Conservation (phyloP, 2,797 vertebrate genomes). For the Eurystomus glaucurus region DNA sequence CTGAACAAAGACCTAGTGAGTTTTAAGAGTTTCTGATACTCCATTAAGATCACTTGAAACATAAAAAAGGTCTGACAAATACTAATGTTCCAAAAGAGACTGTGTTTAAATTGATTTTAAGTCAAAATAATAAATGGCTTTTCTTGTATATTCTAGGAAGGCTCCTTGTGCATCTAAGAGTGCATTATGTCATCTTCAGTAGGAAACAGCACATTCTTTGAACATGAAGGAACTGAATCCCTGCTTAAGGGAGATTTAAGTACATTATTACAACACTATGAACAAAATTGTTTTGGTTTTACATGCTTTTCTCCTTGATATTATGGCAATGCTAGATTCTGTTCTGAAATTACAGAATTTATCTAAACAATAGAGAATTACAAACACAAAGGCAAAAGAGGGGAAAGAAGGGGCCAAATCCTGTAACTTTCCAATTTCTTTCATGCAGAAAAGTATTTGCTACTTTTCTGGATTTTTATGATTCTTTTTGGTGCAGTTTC, state of each 20-base stretch:
- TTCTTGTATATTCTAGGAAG: conserved; percentile 4
- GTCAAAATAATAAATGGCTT: conserved; percentile 36
- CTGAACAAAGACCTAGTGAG: not conserved
- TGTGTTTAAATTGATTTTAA: conserved; percentile 26
- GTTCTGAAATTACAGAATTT: not conserved
- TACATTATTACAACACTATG: not conserved
- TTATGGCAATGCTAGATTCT: not conserved
- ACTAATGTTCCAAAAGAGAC: conserved; percentile 11
- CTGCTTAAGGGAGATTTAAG: not conserved
- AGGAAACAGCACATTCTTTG: not conserved
- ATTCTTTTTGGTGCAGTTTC: not conserved
- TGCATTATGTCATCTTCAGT: not conserved
- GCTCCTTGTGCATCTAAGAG: not conserved
- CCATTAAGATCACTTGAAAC: not conserved
- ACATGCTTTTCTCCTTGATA: not conserved
- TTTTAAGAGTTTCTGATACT: not conserved
- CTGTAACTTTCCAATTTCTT: not conserved
- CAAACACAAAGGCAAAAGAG: not conserved
- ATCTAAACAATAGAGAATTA: not conserved
- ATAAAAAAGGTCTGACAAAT: conserved; percentile 12
- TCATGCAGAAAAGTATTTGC: not conserved
- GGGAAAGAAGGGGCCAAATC: not conserved
- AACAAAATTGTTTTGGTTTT: not conserved
- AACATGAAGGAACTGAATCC: not conserved
- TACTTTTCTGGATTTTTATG: not conserved